phyloP scores from a whole-genome alignment of 2,888 invertebrate species.

The Rhingia campestris region DNA sequence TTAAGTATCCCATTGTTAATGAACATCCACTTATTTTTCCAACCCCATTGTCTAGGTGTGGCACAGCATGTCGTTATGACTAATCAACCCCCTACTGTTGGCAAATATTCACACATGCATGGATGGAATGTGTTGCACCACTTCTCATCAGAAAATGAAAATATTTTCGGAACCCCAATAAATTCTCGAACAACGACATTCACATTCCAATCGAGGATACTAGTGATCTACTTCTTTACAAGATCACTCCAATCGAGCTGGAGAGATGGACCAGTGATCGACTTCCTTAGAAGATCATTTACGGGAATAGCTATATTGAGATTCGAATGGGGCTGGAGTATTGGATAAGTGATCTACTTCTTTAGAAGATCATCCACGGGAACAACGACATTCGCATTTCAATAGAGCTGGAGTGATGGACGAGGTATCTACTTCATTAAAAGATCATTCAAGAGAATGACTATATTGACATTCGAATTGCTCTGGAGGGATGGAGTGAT shows the following conservation, averaged over 20 bases:
- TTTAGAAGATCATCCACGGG: too few relatives aligned
- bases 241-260: too few relatives aligned
- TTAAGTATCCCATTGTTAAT: conserved; percentile 10
- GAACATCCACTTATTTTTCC: conserved; percentile 23
- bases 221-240: conserved; percentile 26
- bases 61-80: conserved; percentile 30
- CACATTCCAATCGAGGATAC: neutral
- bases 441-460: too few relatives aligned
- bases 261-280: conserved; percentile 21
- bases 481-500: too few relatives aligned
- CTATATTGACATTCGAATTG: too few relatives aligned
- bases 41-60: conserved; percentile 50
- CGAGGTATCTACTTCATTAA: too few relatives aligned
- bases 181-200: conserved; percentile 16
- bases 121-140: neutral
- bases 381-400: too few relatives aligned
- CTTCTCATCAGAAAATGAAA: neutral
- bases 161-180: conserved; percentile 43
- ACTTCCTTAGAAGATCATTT: neutral
- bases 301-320: too few relatives aligned
- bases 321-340: too few relatives aligned
- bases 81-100: conserved; percentile 5
- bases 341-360: too few relatives aligned
- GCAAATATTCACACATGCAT: neutral
- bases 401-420: too few relatives aligned